A percentile compares a stretch with the other conserved stretches of the same genome.
These are phyloP conservation scores for Notothenia rossii DNA, from an alignment of 2,113 vertebrate species.

Conservation along the genomic window DNA sequence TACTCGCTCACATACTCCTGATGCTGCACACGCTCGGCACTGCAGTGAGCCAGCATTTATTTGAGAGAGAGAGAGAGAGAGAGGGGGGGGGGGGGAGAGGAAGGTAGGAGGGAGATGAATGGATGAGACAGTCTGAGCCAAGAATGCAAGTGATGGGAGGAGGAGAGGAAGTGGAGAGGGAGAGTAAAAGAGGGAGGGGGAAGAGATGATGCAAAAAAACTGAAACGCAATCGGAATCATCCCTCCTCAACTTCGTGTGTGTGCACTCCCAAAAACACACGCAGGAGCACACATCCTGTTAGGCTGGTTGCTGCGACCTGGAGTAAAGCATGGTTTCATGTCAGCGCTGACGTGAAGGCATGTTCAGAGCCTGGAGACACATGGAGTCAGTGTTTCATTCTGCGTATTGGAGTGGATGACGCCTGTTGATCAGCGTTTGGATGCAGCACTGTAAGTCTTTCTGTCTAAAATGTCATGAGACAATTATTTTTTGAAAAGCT, in stretches of 20 bases:
- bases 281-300: slow-evolving; percentile 24
- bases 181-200: slow-evolving; percentile 2
- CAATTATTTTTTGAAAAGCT: neutral
- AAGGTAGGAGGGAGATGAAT: slow-evolving; percentile 39
- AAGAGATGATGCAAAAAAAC: slow-evolving; percentile 41
- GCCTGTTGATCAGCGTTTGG: slow-evolving; percentile 65
- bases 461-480: neutral
- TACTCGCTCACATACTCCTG: slow-evolving; percentile 77
- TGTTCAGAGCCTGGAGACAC: slow-evolving; percentile 9
- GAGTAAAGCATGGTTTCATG: slow-evolving; percentile 62
- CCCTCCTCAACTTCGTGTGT: slow-evolving; percentile 51
- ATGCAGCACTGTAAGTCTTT: slow-evolving; percentile 62
- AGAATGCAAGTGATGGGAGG: slow-evolving; percentile 42
- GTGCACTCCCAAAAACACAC: slow-evolving; percentile 36
- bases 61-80: slow-evolving; percentile 80
- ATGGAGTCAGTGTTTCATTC: slow-evolving; percentile 12
- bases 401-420: slow-evolving; percentile 45
- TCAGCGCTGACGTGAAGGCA: slow-evolving; percentile 24
- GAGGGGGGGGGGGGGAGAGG: slow-evolving; percentile 49
- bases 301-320: slow-evolving; percentile 61
- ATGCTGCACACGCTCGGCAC: slow-evolving; percentile 89
- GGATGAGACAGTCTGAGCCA: slow-evolving; percentile 30
- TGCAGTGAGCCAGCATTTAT: slow-evolving; percentile 89
- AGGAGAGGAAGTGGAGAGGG: slow-evolving; percentile 35
- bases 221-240: slow-evolving; percentile 49